Conservation (phyloP, 2,888 invertebrate species). For the Mycalesis mineus region DNA sequence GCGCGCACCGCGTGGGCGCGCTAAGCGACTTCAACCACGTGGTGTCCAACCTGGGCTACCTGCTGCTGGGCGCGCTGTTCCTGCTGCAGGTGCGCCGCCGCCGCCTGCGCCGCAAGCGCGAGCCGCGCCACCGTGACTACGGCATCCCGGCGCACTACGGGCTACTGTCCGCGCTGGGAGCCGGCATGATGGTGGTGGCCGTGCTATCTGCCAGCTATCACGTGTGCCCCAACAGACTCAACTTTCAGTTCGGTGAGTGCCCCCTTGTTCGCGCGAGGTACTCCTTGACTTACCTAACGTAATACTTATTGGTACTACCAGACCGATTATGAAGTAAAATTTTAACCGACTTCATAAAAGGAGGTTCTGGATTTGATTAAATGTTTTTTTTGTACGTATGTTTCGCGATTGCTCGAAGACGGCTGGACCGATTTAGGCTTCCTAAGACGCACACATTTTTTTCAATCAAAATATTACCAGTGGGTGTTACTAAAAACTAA, state of each 20-base stretch:
- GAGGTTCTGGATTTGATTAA: too few relatives aligned
- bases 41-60: constrained; percentile 90
- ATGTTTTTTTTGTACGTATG: too few relatives aligned
- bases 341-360: too few relatives aligned
- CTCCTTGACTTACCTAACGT: neutral
- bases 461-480: too few relatives aligned
- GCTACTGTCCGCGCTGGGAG: constrained; percentile 90
- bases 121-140: constrained; percentile 74
- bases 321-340: too few relatives aligned
- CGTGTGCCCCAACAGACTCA: constrained; percentile 91
- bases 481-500: too few relatives aligned
- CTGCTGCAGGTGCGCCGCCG: constrained; percentile 80
- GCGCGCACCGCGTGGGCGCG: constrained; percentile 86
- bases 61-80: constrained; percentile 88
- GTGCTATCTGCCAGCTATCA: constrained; percentile 92
- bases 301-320: too few relatives aligned
- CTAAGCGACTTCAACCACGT: constrained; percentile 93
- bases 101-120: constrained; percentile 38
- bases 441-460: too few relatives aligned
- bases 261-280: neutral
- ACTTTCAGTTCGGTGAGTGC: constrained; percentile 92
- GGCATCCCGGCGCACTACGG: constrained; percentile 92
- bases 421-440: too few relatives aligned
- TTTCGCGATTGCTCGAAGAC: too few relatives aligned
- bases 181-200: constrained; percentile 92